phyloP scores from a whole-genome alignment of 2,888 invertebrate genomes.

The Kuschelorhynchus macadamiae region DNA sequence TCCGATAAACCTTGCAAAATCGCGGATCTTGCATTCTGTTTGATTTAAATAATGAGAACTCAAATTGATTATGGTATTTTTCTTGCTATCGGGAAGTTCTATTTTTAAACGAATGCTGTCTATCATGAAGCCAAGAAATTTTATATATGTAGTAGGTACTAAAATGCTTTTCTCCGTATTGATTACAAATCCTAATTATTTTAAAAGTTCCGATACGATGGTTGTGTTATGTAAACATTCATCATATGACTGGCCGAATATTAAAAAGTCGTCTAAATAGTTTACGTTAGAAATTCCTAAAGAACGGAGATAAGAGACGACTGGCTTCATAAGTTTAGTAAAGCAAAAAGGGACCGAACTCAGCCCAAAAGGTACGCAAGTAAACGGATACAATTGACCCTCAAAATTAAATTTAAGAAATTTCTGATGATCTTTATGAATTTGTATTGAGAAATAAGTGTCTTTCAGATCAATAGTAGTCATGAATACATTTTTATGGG shows the following conservation, averaged over 20 bases:
- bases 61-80: constrained; percentile 4
- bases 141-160: constrained; percentile 4
- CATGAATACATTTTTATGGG: constrained; percentile 23
- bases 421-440: no score
- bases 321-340: no score
- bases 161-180: constrained; percentile 20
- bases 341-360: no score
- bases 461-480: constrained; percentile 48
- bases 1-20: constrained; percentile 16
- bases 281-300: constrained; percentile 43
- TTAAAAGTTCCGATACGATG: constrained; percentile 1
- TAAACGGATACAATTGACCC: no score
- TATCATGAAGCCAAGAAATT: no score
- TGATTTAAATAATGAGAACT: background rate
- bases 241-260: no score
- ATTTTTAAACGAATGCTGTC: constrained; percentile 18
- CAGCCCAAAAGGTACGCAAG: no score
- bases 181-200: constrained; percentile 12
- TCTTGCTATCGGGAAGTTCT: constrained; percentile 15
- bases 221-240: no score
- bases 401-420: no score
- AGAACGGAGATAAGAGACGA: constrained; percentile 32
- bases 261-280: no score
- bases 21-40: constrained; percentile 11
- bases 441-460: constrained; percentile 52